Percentiles rank a stretch among this genome's conserved stretches.
These are phyloP conservation scores for Ophraella communa DNA, from an alignment of 2,888 invertebrate genomes.

Conservation along the genomic window DNA sequence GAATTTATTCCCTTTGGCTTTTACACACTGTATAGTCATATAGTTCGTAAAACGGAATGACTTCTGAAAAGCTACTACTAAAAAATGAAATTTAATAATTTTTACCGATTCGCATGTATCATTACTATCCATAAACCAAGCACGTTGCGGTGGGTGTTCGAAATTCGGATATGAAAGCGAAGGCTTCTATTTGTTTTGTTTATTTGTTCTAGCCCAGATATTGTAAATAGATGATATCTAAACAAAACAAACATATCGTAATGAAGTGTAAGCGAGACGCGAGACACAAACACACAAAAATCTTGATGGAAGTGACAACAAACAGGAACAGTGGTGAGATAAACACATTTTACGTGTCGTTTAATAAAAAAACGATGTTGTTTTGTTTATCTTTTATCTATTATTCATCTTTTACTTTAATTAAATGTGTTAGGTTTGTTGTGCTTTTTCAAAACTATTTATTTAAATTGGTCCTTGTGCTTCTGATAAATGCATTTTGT, in stretches of 20 bases:
- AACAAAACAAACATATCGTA: constrained; percentile 20
- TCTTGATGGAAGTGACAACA: constrained; percentile 22
- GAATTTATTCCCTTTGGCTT: no score
- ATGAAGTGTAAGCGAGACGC: constrained; percentile 24
- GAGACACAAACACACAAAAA: constrained; percentile 23
- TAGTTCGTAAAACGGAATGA: no score
- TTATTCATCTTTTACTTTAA: background rate
- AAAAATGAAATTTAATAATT: background rate
- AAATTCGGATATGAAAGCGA: constrained; percentile 18
- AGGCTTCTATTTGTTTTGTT: constrained; percentile 16
- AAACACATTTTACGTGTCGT: constrained; percentile 7
- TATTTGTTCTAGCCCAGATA: constrained; percentile 23
- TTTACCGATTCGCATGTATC: background rate
- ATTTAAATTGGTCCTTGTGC: background rate
- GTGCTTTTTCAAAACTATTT: background rate
- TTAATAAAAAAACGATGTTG: background rate
- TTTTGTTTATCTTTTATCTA: background rate
- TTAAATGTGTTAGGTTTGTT: background rate
- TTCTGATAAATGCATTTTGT: background rate
- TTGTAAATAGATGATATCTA: constrained; percentile 27
- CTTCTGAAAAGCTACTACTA: no score
- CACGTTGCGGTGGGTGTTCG: constrained; percentile 24
- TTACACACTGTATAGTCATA: no score
- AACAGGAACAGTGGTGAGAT: constrained; percentile 21
- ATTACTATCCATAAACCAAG: background rate